These are phyloP conservation scores for Uloborus plumipes DNA, from an alignment of 2,888 invertebrate species.

Conservation along the genomic window DNA sequence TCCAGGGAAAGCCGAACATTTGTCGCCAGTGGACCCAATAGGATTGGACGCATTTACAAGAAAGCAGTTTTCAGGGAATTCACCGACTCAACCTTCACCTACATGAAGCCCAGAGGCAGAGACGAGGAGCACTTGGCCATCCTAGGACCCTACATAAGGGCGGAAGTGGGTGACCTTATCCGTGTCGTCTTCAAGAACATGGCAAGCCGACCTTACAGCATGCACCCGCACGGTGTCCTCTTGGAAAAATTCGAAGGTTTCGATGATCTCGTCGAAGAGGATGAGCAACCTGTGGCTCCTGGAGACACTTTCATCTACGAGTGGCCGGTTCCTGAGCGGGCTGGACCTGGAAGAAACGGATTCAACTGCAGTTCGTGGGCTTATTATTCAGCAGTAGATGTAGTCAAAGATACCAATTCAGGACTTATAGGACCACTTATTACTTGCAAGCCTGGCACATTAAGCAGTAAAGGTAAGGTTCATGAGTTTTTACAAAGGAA, in stretches of 20 bases:
- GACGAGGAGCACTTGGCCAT: slow-evolving; percentile 58
- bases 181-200: slow-evolving; percentile 65
- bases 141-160: slow-evolving; percentile 69
- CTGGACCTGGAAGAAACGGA: slow-evolving; percentile 65
- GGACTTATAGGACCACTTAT: slow-evolving; percentile 66
- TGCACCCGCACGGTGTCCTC: slow-evolving; percentile 66
- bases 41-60: slow-evolving; percentile 65
- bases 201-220: slow-evolving; percentile 63
- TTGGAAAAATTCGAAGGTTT: slow-evolving; percentile 34
- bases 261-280: slow-evolving; percentile 41
- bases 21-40: slow-evolving; percentile 42
- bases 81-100: slow-evolving; percentile 63
- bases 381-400: slow-evolving; percentile 65
- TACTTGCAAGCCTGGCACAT: slow-evolving; percentile 62
- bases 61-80: slow-evolving; percentile 66
- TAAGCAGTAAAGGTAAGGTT: slow-evolving; percentile 54
- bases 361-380: slow-evolving; percentile 66
- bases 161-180: slow-evolving; percentile 68
- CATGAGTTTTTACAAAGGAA: too few relatives aligned
- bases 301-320: slow-evolving; percentile 65
- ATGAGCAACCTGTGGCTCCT: slow-evolving; percentile 63
- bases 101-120: slow-evolving; percentile 38
- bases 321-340: slow-evolving; percentile 65
- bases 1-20: slow-evolving; percentile 50
- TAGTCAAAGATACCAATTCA: slow-evolving; percentile 62